Base-by-base conservation (phyloP, 2,888 invertebrate genomes). In the Erebia palarica region DNA sequence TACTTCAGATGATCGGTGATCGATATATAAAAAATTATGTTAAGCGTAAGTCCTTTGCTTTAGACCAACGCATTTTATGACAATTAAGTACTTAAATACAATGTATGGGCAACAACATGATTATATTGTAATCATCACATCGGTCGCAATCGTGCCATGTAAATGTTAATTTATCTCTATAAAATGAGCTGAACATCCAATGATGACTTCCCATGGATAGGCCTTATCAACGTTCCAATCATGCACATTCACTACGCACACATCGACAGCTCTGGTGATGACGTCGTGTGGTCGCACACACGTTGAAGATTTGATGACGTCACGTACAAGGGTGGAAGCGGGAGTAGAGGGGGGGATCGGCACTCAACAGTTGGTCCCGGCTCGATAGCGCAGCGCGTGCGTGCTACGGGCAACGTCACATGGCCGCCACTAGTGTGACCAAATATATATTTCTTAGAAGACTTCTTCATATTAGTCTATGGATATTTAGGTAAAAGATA, bases 311-410 rank as follows among this genome's bases (percentile, higher is more conserved):
- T 51, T 13, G 68, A 47, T 64, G 65, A 70, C 73, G 73, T 73
- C 70, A 68, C 53, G 65, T 9, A 55, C 36, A 68, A 60, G 71
- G 59, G 69, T 44, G 55, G 67, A 64, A 63, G 68, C 72, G 69
- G 73, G 76, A 73, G 76, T 61, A 76, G 70, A 74, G 71, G 76
- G 70, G 73, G 75, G 53, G 75, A 71, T 65, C 36, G 74, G 84
- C 84, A 87, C 87, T 91, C 91, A 92, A 92, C 92, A 91, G 92
- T 91, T 92, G 91, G 91, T 88, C 86, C 75, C 82, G 70, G 87
- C 86, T 90, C 90, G 86, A 90, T 89, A 89, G 83, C 78, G 82
- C 80, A 84, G 89, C 89, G 89, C 90, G 88, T 91, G 90, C 90
- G 90, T 89, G 89, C 79, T 76, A 72, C 77, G 77, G 36, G 70